phyloP scores from a whole-genome alignment of 2,797 vertebrate species.

The Echeneis naucrates region DNA sequence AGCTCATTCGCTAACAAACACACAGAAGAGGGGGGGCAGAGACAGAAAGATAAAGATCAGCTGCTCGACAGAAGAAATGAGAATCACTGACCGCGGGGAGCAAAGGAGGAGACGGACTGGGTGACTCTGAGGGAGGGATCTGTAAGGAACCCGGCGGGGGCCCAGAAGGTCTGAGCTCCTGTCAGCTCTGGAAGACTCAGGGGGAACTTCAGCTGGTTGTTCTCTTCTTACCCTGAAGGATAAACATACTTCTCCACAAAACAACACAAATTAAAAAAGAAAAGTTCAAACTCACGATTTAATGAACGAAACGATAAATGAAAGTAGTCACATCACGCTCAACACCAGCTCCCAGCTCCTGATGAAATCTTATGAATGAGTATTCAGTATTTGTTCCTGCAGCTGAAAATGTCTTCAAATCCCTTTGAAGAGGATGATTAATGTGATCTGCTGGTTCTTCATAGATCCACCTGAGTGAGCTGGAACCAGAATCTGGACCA shows the following conservation, averaged over 20 bases:
- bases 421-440: too few species aligned
- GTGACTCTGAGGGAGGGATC: conserved; percentile 20
- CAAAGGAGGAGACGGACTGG: conserved; percentile 16
- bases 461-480: too few species aligned
- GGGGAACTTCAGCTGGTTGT: not conserved
- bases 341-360: not conserved
- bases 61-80: conserved; percentile 6
- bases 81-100: conserved; percentile 15
- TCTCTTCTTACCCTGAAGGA: not conserved
- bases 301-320: too few species aligned
- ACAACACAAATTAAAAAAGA: too few species aligned
- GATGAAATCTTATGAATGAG: not conserved
- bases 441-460: too few species aligned
- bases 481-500: too few species aligned
- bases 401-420: not conserved
- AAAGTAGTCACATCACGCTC: too few species aligned
- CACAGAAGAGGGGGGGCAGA: not conserved
- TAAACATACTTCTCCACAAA: too few species aligned
- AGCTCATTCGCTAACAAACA: not conserved
- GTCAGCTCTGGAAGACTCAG: conserved; percentile 16
- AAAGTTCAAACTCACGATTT: too few species aligned
- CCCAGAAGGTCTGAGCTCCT: not conserved
- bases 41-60: conserved; percentile 5
- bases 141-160: conserved; percentile 6
- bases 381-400: not conserved